Percentiles rank a stretch among this genome's conserved stretches.
Evolutionary conservation across 2,888 invertebrate genomes (phyloP).

Genomic region (Stenodera caucasica): DNA sequence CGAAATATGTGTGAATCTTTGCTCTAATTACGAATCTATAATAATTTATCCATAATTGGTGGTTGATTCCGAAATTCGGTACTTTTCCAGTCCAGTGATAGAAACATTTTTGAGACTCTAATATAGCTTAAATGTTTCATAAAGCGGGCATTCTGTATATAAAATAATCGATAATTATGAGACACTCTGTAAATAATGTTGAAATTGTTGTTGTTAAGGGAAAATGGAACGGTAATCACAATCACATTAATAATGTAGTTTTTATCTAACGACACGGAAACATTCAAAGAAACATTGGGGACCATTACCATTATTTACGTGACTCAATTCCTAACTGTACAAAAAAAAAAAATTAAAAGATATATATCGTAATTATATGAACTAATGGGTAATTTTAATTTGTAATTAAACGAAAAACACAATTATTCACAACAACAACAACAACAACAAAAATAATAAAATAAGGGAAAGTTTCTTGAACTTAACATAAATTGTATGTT

Average conservation of each 20-base stretch:
- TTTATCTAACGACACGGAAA: neutral
- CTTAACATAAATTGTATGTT: neutral
- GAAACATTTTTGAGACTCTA: too few species aligned
- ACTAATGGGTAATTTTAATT: neutral
- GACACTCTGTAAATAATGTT: too few species aligned
- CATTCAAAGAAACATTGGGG: neutral
- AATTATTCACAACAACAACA: neutral
- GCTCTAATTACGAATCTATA: too few species aligned
- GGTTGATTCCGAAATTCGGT: too few species aligned
- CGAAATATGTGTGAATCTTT: too few species aligned
- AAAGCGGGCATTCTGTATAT: too few species aligned
- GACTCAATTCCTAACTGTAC: neutral
- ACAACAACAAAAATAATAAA: neutral
- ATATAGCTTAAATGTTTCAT: too few species aligned
- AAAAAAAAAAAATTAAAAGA: neutral
- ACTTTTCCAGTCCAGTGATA: too few species aligned
- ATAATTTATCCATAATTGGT: too few species aligned
- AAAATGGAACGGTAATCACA: neutral
- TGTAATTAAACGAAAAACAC: conserved; percentile 1
- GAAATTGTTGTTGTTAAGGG: too few species aligned
- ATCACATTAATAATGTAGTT: neutral
- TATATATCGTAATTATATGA: neutral
- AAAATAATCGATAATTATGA: too few species aligned
- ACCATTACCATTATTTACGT: neutral
- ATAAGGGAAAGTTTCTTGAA: conserved; percentile 5